These are phyloP conservation scores for Chelonus insularis DNA, from an alignment of 1,140 invertebrate species.

Conservation along the genomic window DNA sequence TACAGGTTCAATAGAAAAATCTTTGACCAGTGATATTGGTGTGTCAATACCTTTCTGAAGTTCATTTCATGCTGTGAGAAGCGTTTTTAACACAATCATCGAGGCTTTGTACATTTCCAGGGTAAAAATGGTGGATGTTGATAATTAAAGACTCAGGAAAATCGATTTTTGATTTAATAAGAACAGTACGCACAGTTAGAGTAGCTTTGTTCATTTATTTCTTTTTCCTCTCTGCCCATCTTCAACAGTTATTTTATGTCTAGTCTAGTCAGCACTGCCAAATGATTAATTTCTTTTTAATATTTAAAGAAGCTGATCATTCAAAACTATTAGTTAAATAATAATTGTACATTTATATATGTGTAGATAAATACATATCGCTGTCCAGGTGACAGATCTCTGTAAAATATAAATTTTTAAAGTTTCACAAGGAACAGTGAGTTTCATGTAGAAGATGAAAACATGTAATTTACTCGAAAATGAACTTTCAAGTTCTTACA, in stretches of 20 bases:
- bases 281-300: background rate
- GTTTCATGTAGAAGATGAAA: too few species aligned
- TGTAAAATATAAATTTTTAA: conserved; percentile 10
- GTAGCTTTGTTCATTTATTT: conserved; percentile 3
- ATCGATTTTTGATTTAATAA: background rate
- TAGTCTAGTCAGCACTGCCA: conserved; percentile 20
- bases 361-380: conserved; percentile 15
- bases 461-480: too few species aligned
- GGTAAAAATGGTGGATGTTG: background rate
- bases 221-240: background rate
- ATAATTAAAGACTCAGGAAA: conserved; percentile 10
- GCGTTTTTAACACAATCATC: background rate
- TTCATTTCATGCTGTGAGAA: background rate
- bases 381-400: background rate
- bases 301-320: background rate
- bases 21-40: conserved; percentile 39
- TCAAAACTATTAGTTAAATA: background rate
- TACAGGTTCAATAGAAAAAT: conserved; percentile 20
- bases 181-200: background rate
- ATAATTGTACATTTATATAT: background rate
- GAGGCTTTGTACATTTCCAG: background rate
- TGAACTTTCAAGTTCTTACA: too few species aligned
- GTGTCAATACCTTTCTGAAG: conserved; percentile 47
- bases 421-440: too few species aligned
- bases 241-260: background rate